Conservation (phyloP, 2,113 vertebrate species). For the Cynopterus brachyotis region DNA sequence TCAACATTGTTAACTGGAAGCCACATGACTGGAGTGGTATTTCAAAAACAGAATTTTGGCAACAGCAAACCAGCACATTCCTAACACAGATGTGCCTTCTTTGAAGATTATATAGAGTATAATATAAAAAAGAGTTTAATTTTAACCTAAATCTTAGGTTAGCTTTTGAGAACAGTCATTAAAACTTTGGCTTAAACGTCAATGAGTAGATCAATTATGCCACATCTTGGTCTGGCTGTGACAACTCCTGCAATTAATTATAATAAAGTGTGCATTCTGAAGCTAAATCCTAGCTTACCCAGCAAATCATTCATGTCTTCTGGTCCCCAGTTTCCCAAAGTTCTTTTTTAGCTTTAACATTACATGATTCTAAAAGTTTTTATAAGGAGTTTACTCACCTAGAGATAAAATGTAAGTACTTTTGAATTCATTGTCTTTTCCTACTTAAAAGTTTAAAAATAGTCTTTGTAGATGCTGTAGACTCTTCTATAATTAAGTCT, state of each 20-base stretch:
- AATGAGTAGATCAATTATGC: neutral
- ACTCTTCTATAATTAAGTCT: neutral
- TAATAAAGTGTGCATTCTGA: neutral
- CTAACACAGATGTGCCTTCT: neutral
- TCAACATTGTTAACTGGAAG: neutral
- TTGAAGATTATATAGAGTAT: neutral
- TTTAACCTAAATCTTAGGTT: conserved; percentile 33
- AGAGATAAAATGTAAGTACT: neutral
- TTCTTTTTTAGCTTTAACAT: conserved; percentile 13
- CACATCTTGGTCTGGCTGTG: neutral
- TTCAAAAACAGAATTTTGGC: neutral
- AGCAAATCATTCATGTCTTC: neutral
- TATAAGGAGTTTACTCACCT: neutral
- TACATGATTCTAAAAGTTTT: neutral
- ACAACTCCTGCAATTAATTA: conserved; percentile 36
- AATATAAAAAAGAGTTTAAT: neutral
- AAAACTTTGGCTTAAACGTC: conserved; percentile 1
- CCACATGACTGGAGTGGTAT: neutral
- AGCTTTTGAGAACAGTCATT: neutral
- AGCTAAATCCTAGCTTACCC: neutral
- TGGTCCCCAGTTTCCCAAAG: neutral
- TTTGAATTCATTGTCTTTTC: neutral
- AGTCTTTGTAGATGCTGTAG: neutral
- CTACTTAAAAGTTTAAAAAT: conserved; percentile 13
- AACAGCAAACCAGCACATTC: neutral